Evolutionary conservation across 2,113 vertebrate genomes (phyloP), one percentile per base, ranked within the genome.

Genomic region (Amblyornis subalaris): DNA sequence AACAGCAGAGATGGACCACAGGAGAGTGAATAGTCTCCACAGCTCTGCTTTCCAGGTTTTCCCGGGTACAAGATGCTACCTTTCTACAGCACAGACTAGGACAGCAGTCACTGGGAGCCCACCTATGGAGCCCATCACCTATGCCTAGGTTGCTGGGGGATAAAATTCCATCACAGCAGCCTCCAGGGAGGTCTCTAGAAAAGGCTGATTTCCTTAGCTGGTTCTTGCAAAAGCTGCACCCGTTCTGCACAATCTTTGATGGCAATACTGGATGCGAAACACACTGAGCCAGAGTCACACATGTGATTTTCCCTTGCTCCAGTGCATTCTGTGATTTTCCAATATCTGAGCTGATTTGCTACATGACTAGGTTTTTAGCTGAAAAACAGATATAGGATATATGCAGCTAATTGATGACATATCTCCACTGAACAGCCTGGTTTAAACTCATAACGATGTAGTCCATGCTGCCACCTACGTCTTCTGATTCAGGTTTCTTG

Each of bases 401-500:
- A 42, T 8, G 17, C 64, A 64, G 67, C 51, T 84, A 80, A 88
- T 23, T 67, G 69, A 69, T 88, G 83, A 55, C 44, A 79, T 77
- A 60, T 64, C 75, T 80, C 38, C 60, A 71, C 64, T 51, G 18
- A 85, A 80, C 47, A 90, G 73, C 48, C 76, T 71, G 48, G 18
- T 77, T 93, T 80, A 60, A 92, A 75, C 69, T 79, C 50, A 13
- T 47, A 85, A 33, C 2, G 19, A 58, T 72, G 70, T 9, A 93
- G 70, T 12, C 66, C 90, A 29, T 88, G 92, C 96, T 94, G 94
- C 95, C 95, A 95, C 90, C 96, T 94, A 94, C 17, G 0, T 74
- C 83, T 90, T 83, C 83, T 90, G 85, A 85, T 85, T 88, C 94
- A 94, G 47, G 38, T 83, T 93, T 91, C 78, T 86, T 10, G 40